Evolutionary conservation across 2,113 vertebrate genomes (phyloP), one percentile per base, ranked within the genome.

Genomic region (Phrynosoma platyrhinos): DNA sequence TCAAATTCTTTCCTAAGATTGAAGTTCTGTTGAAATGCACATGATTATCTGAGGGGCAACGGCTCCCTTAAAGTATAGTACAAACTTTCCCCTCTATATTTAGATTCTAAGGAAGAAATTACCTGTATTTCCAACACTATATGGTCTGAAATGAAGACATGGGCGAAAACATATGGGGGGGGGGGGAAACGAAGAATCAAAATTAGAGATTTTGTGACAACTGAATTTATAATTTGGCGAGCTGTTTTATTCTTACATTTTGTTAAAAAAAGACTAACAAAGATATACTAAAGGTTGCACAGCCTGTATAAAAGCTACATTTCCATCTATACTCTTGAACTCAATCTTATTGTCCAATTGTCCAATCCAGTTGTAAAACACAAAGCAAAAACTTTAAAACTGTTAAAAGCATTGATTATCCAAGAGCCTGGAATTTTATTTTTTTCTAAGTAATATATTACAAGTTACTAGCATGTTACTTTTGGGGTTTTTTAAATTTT

Each of bases 31-130:
- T 91, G 88, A 93, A 88, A 89, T 62, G 40, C 23, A 79, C 92
- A 94, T 72, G 86, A 92, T 90, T 88, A 92, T 90, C 81, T 84
- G 76, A 83, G 85, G 75, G 1, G 6, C 91, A 90, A 89, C 58
- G 82, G 84, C 42, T 81, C 78, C n/a, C 27, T 32, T 58, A n/a
- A 6, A n/a, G n/a, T n/a, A n/a, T n/a, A 58, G 6, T 58, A 64
- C 27, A n/a, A 32, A n/a, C 30, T 32, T 1, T 5, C 27, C 27
- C 7, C 25, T 68, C 66, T 23, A 62, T 47, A 47, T 47, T 47
- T 47, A 47, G 42, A 47, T 47, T 47, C 42, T 47, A 47, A 47
- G 42, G 42, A 47, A 47, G 42, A 47, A 47, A 47, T 47, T 47
- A 47, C 42, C 42, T 47, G 42, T 47, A 47, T 47, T 47, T 47